Conservation (phyloP, 1,140 invertebrate species). For the Aphaenogaster floridana region DNA sequence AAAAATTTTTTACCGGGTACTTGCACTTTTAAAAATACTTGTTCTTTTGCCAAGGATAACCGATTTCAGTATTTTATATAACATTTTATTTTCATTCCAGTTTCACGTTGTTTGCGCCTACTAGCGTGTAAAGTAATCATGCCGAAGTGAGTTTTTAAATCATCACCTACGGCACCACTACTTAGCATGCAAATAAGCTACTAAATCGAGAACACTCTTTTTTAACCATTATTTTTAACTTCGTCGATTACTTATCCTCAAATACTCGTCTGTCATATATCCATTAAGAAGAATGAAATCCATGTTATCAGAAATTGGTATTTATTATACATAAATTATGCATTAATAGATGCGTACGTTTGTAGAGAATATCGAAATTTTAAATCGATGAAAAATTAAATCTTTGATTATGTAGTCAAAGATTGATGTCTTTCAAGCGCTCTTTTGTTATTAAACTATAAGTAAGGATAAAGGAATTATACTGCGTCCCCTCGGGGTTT, state of each 20-base stretch:
- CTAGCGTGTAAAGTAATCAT: slow-evolving; percentile 83
- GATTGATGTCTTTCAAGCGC: background rate
- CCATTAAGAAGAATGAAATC: background rate
- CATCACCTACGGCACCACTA: slow-evolving; percentile 86
- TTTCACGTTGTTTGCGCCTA: background rate
- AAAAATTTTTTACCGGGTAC: too few relatives aligned
- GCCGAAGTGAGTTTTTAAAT: slow-evolving; percentile 80
- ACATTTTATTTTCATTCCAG: background rate
- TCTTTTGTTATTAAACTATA: background rate
- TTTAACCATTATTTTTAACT: background rate
- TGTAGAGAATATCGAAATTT: background rate
- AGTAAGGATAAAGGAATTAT: too few relatives aligned
- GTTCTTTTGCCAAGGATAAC: background rate
- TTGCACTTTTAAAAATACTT: too few relatives aligned
- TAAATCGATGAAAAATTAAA: too few relatives aligned
- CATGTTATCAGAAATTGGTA: background rate
- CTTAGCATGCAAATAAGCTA: slow-evolving; percentile 79
- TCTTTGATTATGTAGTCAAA: too few relatives aligned
- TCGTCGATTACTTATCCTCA: background rate
- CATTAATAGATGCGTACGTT: background rate
- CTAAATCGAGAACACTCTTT: background rate
- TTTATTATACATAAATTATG: background rate
- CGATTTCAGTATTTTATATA: background rate
- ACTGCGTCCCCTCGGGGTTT: too few relatives aligned
- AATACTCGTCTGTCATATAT: background rate